Evolutionary conservation across 2,797 vertebrate genomes (phyloP).

Genomic region (Premnoplex brunnescens): DNA sequence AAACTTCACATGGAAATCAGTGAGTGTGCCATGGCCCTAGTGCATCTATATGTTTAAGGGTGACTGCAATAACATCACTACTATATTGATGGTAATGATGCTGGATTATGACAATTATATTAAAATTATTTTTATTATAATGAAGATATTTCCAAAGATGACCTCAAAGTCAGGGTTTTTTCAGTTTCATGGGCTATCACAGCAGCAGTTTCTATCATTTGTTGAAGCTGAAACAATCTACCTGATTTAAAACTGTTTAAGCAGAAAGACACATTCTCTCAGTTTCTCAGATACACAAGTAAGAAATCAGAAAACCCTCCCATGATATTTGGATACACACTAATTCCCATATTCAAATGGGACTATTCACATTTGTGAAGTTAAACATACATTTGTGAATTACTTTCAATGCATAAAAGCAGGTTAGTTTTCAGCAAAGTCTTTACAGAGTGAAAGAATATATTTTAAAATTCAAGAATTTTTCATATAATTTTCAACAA

Average conservation of each 20-base stretch:
- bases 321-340: not conserved
- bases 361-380: not conserved
- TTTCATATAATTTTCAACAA: constrained; percentile 57
- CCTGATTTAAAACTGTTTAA: not conserved
- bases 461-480: constrained; percentile 33
- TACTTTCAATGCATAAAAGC: not conserved
- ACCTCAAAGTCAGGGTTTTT: not conserved
- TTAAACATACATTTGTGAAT: not conserved
- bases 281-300: not conserved
- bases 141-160: not conserved
- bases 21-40: not conserved
- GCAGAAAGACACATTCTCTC: not conserved
- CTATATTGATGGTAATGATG: not conserved
- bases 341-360: not conserved
- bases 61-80: not conserved
- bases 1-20: not conserved
- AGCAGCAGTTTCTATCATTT: not conserved
- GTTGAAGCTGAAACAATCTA: not conserved
- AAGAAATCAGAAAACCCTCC: not conserved
- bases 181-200: not conserved
- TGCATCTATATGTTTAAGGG: not conserved
- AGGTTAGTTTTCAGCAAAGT: not conserved
- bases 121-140: not conserved
- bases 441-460: not conserved
- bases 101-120: not conserved